These are phyloP conservation scores for Acrocephalus arundinaceus DNA, from an alignment of 2,113 vertebrate genomes.

Conservation along the genomic window DNA sequence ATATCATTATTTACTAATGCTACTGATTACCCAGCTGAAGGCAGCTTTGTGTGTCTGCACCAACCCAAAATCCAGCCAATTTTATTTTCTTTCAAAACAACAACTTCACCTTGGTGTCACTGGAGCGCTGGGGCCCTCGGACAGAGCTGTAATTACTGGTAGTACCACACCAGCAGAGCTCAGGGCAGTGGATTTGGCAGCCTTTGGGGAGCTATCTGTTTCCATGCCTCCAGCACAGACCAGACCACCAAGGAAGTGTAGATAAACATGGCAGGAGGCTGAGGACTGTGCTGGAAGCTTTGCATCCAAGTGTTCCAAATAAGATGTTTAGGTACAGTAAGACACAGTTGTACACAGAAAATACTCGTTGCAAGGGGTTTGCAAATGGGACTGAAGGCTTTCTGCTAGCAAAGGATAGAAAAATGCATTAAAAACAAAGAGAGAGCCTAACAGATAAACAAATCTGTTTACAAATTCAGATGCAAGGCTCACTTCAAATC, in stretches of 20 bases:
- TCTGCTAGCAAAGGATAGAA: background rate
- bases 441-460: background rate
- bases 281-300: constrained; percentile 9
- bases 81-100: constrained; percentile 53
- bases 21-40: background rate
- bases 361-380: background rate
- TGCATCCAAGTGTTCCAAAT: background rate
- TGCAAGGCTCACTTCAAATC: background rate
- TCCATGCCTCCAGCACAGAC: constrained; percentile 10
- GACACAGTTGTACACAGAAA: background rate
- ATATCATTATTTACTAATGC: background rate
- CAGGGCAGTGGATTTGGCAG: constrained; percentile 37
- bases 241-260: constrained; percentile 47
- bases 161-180: background rate
- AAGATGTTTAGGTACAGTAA: background rate
- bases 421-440: background rate
- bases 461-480: background rate
- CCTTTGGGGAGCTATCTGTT: background rate
- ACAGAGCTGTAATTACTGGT: background rate
- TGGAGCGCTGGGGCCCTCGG: background rate
- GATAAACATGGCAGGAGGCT: constrained; percentile 50
- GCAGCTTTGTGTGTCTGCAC: background rate
- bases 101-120: background rate
- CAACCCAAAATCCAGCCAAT: background rate
- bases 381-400: background rate